phyloP scores from a whole-genome alignment of 2,888 invertebrate genomes.

The Leptarthrus brevirostris region DNA sequence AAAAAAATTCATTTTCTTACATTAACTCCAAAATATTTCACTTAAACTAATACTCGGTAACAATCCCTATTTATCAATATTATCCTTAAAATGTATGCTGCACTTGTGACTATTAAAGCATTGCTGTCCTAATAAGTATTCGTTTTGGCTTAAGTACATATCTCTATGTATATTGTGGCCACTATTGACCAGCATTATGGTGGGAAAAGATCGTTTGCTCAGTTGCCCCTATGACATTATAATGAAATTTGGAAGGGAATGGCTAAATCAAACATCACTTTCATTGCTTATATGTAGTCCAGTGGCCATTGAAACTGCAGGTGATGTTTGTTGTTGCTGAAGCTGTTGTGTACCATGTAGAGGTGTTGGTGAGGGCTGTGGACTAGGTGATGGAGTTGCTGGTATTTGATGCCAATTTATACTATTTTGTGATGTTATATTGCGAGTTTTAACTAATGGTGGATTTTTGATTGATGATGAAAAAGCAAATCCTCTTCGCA shows the following conservation, averaged over 20 bases:
- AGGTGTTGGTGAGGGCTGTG: constrained; percentile 59
- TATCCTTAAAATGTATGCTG: not conserved
- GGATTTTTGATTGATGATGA: constrained; percentile 82
- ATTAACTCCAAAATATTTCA: no score
- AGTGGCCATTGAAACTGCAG: constrained; percentile 56
- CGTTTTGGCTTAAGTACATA: not conserved
- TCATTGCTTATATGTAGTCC: constrained; percentile 59
- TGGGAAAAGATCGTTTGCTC: constrained; percentile 2
- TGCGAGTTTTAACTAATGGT: constrained; percentile 83
- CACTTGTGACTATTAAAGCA: constrained; percentile 2
- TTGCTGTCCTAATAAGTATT: no score
- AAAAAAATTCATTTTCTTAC: no score
- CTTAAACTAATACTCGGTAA: no score
- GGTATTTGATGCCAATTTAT: constrained; percentile 66
- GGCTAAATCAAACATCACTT: constrained; percentile 63
- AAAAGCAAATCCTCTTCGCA: constrained; percentile 76
- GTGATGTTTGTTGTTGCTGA: constrained; percentile 53
- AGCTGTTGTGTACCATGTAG: constrained; percentile 56
- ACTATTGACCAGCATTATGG: not conserved
- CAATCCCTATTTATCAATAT: not conserved
- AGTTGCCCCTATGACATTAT: constrained; percentile 33
- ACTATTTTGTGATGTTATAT: constrained; percentile 72
- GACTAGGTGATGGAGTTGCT: constrained; percentile 60
- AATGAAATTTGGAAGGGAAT: constrained; percentile 55
- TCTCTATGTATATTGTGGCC: not conserved